Evolutionary conservation across 2,888 invertebrate genomes (phyloP).

Genomic region (Oscheius onirici): DNA sequence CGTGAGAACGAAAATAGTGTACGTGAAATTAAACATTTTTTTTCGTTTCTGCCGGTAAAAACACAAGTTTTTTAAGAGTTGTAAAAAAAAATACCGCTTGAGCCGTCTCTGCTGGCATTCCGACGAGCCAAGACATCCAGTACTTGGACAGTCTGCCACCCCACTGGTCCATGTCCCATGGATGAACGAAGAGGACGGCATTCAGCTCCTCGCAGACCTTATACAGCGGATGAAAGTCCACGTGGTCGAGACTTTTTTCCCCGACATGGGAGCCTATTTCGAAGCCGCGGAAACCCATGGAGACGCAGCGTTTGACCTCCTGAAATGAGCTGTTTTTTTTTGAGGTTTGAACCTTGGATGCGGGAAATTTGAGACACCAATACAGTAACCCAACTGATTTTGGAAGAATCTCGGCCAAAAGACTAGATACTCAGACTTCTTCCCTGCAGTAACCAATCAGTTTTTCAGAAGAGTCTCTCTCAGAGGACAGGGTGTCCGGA

Average conservation of each 20-base stretch:
- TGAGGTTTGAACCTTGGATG: no score
- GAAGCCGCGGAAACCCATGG: conserved; percentile 74
- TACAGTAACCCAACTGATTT: no score
- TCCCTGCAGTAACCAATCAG: no score
- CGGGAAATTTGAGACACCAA: no score
- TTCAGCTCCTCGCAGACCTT: conserved; percentile 75
- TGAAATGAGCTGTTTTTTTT: conserved; percentile 57
- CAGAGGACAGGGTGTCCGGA: no score
- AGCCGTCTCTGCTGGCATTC: conserved; percentile 77
- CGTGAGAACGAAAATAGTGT: no score
- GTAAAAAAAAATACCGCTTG: conserved; percentile 67
- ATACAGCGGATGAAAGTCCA: conserved; percentile 75
- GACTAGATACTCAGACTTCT: no score
- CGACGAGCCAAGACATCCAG: conserved; percentile 77
- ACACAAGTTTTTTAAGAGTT: no score
- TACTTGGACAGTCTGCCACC: conserved; percentile 75
- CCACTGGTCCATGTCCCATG: conserved; percentile 76
- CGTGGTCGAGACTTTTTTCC: conserved; percentile 76
- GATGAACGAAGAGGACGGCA: conserved; percentile 76
- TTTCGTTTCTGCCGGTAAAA: no score
- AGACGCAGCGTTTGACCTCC: conserved; percentile 75
- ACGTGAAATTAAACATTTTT: no score
- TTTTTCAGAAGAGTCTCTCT: no score
- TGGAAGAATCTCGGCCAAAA: no score
- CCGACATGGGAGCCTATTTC: conserved; percentile 77